A percentile compares a stretch with the other conserved stretches of the same genome.
These are phyloP conservation scores for Isurus oxyrinchus DNA, from an alignment of 2,113 vertebrate genomes.

Conservation along the genomic window DNA sequence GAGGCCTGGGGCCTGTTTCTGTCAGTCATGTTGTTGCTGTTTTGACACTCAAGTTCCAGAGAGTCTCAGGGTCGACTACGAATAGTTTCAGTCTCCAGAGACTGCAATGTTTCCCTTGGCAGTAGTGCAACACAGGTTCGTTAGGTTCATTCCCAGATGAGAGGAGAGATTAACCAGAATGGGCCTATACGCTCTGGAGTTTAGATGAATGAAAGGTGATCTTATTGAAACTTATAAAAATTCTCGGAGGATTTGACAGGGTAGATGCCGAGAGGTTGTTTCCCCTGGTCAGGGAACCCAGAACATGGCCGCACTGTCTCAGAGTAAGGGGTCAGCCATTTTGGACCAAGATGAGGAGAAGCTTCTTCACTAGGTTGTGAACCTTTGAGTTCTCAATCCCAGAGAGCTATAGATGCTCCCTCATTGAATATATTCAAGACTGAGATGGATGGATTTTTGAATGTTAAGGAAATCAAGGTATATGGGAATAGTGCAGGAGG, in stretches of 20 bases:
- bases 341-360: not conserved
- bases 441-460: not conserved
- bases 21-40: not conserved
- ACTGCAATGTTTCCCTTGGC: not conserved
- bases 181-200: not conserved
- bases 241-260: not conserved
- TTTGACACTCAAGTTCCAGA: not conserved
- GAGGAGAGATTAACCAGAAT: not conserved
- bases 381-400: not conserved
- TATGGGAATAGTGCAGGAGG: too few relatives aligned
- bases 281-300: not conserved
- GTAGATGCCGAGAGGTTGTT: not conserved
- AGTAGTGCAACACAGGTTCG: not conserved
- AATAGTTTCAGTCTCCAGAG: too few relatives aligned
- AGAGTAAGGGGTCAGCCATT: not conserved
- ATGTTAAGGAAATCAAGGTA: too few relatives aligned
- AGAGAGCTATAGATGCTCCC: not conserved
- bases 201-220: not conserved
- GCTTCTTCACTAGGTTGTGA: not conserved
- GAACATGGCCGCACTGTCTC: not conserved
- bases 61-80: too few relatives aligned
- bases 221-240: not conserved
- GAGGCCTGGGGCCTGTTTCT: not conserved
- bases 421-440: not conserved
- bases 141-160: not conserved